Percentiles rank a stretch among this genome's conserved stretches.
Evolutionary conservation across 2,113 vertebrate genomes (phyloP).

Genomic region (Carassius auratus): DNA sequence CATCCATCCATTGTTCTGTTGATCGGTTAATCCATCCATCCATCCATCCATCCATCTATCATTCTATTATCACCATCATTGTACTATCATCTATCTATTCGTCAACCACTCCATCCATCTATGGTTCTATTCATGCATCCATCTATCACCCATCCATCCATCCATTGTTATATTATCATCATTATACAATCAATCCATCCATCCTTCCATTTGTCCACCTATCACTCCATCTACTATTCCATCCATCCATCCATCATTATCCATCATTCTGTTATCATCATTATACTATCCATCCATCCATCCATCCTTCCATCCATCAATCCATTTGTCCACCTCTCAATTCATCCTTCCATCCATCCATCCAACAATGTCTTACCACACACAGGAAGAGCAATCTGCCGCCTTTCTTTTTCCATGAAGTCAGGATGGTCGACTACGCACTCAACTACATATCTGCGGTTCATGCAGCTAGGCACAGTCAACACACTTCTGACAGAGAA

Average conservation of each 20-base stretch:
- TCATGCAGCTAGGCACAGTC: constrained; percentile 66
- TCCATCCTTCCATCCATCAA: background rate
- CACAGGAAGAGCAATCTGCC: constrained; percentile 64
- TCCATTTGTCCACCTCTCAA: background rate
- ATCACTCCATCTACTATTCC: no score
- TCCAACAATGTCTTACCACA: constrained; percentile 61
- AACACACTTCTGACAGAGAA: constrained; percentile 67
- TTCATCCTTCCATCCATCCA: background rate
- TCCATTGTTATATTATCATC: no score
- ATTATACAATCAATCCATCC: no score
- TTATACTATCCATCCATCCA: no score
- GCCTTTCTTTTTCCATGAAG: constrained; percentile 61
- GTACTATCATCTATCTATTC: no score
- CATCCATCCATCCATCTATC: background rate
- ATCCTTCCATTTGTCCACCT: no score
- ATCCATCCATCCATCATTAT: no score
- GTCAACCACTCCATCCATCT: no score
- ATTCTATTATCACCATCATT: no score
- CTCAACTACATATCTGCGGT: constrained; percentile 61
- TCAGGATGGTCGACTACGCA: constrained; percentile 71
- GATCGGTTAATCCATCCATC: background rate
- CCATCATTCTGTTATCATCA: no score
- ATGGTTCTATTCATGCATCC: no score
- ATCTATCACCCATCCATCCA: background rate
- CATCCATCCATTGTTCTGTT: no score